Evolutionary conservation across 2,888 invertebrate species (phyloP), one percentile per base, ranked within the genome.

Genomic region (Terebella lapidaria): DNA sequence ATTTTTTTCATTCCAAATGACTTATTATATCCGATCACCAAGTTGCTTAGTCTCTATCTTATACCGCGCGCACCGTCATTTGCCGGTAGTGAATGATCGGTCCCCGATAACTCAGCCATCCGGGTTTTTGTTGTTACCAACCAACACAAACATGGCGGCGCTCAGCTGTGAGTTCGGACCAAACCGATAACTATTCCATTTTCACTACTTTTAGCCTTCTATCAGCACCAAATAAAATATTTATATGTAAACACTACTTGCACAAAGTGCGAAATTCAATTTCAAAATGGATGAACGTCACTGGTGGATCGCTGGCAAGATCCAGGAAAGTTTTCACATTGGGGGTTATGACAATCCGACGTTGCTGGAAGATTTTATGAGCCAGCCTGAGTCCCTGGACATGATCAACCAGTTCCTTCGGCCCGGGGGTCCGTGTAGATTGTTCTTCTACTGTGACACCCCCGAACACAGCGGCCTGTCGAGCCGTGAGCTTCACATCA

Each of bases 291-390:
- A 80, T 74, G 80, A 80, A 70, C 66, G 80, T 61, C 79, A 79
- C 67, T 80, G 80, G 80, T 80, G 80, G 80, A 77, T 80, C 28
- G 78, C 79, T 47, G 73, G 75, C 3, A 78, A 77, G 69, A 78
- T 80, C 63, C 78, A 79, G 66, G 79, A 80, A 64, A 79, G 75
- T 57, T 79, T 80, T 63, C 74, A 74, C 64, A 74, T 80, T 54
- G 75, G 76, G 20, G 75, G 74, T 45, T 74, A 70, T 68, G 77
- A 74, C 64, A 76, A 76, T 61, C 76, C 78, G 2, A 73, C 76
- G 29, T 57, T 76, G 53, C 61, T 79, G 52, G 80, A 79, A 64
- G 76, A 77, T 66, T 78, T 78, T 64, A 73, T 80, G 70, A 73
- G 74, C 58, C 72, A 76, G 62, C 72, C 75, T 28, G 67, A 71